Evolutionary conservation across 1,140 invertebrate species (phyloP).

Genomic region (Conopomorpha cramerella): DNA sequence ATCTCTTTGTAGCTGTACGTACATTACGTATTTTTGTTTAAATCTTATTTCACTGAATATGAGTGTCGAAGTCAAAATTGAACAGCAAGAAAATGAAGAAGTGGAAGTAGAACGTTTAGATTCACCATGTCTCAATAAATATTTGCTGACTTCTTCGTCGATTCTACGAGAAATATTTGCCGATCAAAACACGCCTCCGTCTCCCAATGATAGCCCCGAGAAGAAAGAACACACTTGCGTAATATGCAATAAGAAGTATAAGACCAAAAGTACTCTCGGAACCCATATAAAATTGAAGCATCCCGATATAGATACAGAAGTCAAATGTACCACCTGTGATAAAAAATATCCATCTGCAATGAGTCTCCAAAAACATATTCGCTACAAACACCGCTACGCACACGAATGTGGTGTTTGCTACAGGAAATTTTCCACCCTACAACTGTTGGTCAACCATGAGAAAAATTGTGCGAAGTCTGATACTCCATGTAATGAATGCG

Average conservation of each 20-base stretch:
- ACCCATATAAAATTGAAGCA: conserved; percentile 22
- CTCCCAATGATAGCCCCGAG: no score
- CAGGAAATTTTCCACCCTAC: conserved; percentile 18
- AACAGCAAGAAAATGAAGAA: no score
- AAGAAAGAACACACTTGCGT: no score
- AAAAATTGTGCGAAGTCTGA: conserved; percentile 15
- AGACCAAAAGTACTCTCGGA: conserved; percentile 19
- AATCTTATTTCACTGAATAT: no score
- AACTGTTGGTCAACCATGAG: conserved; percentile 14
- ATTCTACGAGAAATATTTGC: conserved; percentile 26
- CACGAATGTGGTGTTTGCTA: conserved; percentile 30
- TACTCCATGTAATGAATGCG: conserved; percentile 18
- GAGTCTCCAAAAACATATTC: conserved; percentile 30
- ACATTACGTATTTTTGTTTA: no score
- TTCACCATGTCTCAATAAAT: conserved; percentile 22
- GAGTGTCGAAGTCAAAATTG: no score
- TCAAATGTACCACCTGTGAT: conserved; percentile 17
- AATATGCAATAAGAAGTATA: conserved; percentile 27
- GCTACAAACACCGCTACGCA: conserved; percentile 28
- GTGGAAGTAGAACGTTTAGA: conserved; percentile 24
- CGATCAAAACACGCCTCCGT: conserved; percentile 10
- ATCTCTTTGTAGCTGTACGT: no score
- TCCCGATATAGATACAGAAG: conserved; percentile 9
- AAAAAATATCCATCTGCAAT: conserved; percentile 26
- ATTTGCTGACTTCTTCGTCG: conserved; percentile 21